Evolutionary conservation across 2,888 invertebrate genomes (phyloP).

Genomic region (Cheilosia pagana): DNA sequence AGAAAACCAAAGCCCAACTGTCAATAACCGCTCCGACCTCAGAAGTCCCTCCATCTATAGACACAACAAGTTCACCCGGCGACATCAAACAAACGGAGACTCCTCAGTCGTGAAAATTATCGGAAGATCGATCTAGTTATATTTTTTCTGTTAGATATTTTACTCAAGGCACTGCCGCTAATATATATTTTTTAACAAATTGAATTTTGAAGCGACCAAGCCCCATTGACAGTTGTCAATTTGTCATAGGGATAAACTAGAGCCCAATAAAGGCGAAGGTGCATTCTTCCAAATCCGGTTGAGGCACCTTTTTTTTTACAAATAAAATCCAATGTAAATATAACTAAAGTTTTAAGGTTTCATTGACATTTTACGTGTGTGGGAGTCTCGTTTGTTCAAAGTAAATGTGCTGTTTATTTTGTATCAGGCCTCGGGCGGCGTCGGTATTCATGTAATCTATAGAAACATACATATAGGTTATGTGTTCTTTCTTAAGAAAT

Average conservation of each 20-base stretch:
- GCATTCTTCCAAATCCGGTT: constrained; percentile 4
- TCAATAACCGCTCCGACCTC: constrained; percentile 9
- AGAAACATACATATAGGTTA: constrained; percentile 17
- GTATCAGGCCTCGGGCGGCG: constrained; percentile 44
- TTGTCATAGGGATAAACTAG: constrained; percentile 1
- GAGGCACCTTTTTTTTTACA: constrained; percentile 17
- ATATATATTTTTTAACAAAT: constrained; percentile 28
- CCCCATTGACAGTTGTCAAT: neutral
- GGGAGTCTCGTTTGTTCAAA: constrained; percentile 50
- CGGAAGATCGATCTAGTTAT: constrained; percentile 10
- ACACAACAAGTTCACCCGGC: constrained; percentile 1
- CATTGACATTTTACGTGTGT: constrained; percentile 16
- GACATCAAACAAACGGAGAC: neutral
- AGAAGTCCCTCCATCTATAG: neutral
- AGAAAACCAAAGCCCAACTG: neutral
- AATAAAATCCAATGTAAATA: constrained; percentile 59
- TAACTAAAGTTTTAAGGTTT: constrained; percentile 25
- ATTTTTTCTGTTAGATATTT: constrained; percentile 35
- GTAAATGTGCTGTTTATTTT: constrained; percentile 62
- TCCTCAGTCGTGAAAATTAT: constrained; percentile 23
- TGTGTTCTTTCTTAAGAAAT: constrained; percentile 31
- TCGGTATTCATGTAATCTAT: constrained; percentile 1
- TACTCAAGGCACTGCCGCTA: constrained; percentile 8
- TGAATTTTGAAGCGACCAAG: constrained; percentile 25
- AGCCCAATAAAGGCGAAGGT: constrained; percentile 2